These are phyloP conservation scores for Ceratina calcarata DNA, from an alignment of 1,140 invertebrate species.

Conservation along the genomic window DNA sequence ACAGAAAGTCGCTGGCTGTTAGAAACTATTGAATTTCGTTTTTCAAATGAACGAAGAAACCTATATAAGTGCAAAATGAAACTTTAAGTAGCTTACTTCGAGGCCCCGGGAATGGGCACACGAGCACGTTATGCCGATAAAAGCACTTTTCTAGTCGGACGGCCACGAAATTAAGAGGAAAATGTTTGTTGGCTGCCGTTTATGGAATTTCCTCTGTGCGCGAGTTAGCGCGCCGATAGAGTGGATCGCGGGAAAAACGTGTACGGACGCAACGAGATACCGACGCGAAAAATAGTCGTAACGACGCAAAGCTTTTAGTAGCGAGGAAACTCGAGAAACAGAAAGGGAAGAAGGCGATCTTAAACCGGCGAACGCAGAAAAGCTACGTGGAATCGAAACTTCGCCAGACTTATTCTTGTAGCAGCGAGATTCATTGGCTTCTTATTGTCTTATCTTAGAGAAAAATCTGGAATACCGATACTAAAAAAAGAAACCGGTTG, in stretches of 20 bases:
- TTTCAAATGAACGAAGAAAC: not conserved
- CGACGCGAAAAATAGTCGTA: conserved; percentile 27
- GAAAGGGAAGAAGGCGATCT: not conserved
- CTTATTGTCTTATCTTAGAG: too few relatives aligned
- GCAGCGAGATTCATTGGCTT: not conserved
- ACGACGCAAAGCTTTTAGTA: conserved; percentile 40
- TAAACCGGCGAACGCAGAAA: not conserved
- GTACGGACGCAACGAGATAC: conserved; percentile 27
- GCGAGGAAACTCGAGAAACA: not conserved
- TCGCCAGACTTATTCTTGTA: not conserved
- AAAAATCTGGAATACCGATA: too few relatives aligned
- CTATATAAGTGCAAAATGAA: not conserved
- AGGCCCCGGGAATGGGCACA: not conserved
- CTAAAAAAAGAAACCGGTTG: too few relatives aligned
- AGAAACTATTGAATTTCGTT: not conserved
- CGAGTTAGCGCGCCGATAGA: conserved; percentile 9
- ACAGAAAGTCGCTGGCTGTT: not conserved
- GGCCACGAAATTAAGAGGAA: conserved; percentile 56
- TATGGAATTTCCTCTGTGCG: conserved; percentile 54
- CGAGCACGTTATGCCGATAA: conserved; percentile 14
- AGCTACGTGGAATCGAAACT: not conserved
- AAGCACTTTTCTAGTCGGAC: not conserved
- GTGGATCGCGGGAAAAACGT: not conserved
- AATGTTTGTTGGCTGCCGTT: conserved; percentile 48
- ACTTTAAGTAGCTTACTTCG: not conserved